phyloP scores from a whole-genome alignment of 2,797 vertebrate genomes.

The Emydoidea blandingii region DNA sequence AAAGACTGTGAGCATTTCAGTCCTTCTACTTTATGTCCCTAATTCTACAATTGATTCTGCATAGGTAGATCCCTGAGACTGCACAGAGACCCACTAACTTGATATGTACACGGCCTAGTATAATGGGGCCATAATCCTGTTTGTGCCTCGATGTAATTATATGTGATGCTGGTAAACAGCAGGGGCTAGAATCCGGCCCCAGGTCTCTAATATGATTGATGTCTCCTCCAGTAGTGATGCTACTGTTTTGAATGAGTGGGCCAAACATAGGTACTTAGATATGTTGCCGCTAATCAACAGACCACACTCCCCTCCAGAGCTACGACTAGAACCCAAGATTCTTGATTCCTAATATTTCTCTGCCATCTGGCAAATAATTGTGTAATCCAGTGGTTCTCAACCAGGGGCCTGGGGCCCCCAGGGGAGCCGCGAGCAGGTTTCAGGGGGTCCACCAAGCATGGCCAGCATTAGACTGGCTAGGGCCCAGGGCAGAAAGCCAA shows the following conservation, averaged over 20 bases:
- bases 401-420: too few species aligned
- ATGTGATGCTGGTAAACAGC: background rate
- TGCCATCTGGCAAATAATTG: background rate
- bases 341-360: background rate
- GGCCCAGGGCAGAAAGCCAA: too few species aligned
- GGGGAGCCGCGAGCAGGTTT: too few species aligned
- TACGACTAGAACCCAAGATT: background rate
- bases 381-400: background rate
- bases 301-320: background rate
- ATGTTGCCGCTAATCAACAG: background rate
- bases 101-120: background rate
- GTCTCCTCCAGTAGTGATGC: background rate
- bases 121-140: background rate
- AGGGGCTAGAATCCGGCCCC: background rate
- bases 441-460: too few species aligned
- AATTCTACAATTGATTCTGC: background rate
- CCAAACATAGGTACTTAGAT: background rate
- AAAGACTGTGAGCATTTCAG: background rate
- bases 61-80: background rate
- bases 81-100: background rate
- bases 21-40: background rate
- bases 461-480: too few species aligned
- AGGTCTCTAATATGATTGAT: background rate
- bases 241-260: accelerated
- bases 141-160: background rate